Base-by-base conservation (phyloP, 2,113 vertebrate species). In the Vanacampus margaritifer region DNA sequence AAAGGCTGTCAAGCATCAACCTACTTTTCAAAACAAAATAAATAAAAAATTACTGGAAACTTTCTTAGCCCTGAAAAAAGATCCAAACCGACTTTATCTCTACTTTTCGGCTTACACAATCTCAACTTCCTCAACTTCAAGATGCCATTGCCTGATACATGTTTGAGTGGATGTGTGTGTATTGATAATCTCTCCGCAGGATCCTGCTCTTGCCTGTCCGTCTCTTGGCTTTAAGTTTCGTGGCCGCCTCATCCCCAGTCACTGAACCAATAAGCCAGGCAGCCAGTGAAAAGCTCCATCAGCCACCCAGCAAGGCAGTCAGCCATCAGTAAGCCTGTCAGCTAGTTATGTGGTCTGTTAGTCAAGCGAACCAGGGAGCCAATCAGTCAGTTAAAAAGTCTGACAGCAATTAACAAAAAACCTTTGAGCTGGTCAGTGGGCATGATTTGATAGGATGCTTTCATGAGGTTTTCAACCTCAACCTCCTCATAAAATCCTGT, bases 331-430 rank as follows among this genome's bases (percentile, higher is more conserved):
- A 83, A 87, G 80, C 64, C 84, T 87, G 80, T 76, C 84, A 84
- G 79, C 79, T 78, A 71, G 72, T 86, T 86, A 86, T 84, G 79
- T 79, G 79, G 79, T 81, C 78, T 78, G 82, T 89, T 86, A 85
- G 78, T 78, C 79, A 86, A 68, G 71, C 46, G 71, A 32, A 86
- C 80, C 76, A 62, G 41, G 39, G 69, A 74, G 65, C 74, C 67
- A 64, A 79, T 84, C 79, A 74, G 56, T 71, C 81, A 61, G 59
- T 78, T 74, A 79, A 63, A 74, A 74, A 62, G 51, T 35, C 45
- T 63, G 60, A 72, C 65, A 80, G 75, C 74, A 81, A 67, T 86
- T 78, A 82, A 69, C 28, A 65, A 68, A 75, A 70, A 73, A 68
- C 56, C 50, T 76, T 62, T 54, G 54, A 78, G 58, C 68, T 72